These are phyloP conservation scores for Tetragonula carbonaria DNA, from an alignment of 2,888 invertebrate species.

Conservation along the genomic window DNA sequence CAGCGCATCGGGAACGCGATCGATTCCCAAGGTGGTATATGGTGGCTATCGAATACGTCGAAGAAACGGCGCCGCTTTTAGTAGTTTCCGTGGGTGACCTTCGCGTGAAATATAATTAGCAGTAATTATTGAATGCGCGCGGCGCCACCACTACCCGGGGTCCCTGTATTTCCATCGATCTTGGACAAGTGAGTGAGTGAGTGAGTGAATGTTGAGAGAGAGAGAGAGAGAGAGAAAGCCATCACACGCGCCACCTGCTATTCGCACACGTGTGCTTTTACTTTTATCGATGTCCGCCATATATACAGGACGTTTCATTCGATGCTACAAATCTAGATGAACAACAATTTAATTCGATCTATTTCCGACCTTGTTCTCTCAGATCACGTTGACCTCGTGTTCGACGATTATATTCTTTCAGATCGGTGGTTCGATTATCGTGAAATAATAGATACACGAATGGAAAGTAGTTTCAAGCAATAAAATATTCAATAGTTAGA, in stretches of 20 bases:
- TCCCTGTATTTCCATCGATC: constrained; percentile 62
- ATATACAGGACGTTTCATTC: background rate
- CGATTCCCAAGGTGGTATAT: constrained; percentile 50
- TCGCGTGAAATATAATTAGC: constrained; percentile 61
- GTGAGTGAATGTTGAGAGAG: background rate
- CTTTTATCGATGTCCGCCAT: constrained; percentile 27
- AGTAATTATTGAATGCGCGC: constrained; percentile 61
- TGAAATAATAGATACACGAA: background rate
- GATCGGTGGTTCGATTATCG: background rate
- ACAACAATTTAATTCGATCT: background rate
- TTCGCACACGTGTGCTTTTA: constrained; percentile 44
- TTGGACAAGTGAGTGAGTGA: background rate
- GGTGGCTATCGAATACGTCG: constrained; percentile 46
- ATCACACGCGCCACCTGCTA: constrained; percentile 16
- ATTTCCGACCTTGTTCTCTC: background rate
- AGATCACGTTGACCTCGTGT: too few species aligned
- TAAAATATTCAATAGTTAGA: background rate
- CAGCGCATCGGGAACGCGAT: constrained; percentile 57
- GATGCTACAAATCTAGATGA: background rate
- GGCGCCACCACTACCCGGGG: constrained; percentile 29
- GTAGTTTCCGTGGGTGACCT: constrained; percentile 52
- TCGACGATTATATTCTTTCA: too few species aligned
- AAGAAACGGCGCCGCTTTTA: constrained; percentile 40
- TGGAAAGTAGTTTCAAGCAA: background rate
- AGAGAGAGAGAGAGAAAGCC: constrained; percentile 13